Percentiles rank a stretch among this genome's conserved stretches.
Evolutionary conservation across 2,113 vertebrate genomes (phyloP).

Genomic region (Herpailurus yagouaroundi): DNA sequence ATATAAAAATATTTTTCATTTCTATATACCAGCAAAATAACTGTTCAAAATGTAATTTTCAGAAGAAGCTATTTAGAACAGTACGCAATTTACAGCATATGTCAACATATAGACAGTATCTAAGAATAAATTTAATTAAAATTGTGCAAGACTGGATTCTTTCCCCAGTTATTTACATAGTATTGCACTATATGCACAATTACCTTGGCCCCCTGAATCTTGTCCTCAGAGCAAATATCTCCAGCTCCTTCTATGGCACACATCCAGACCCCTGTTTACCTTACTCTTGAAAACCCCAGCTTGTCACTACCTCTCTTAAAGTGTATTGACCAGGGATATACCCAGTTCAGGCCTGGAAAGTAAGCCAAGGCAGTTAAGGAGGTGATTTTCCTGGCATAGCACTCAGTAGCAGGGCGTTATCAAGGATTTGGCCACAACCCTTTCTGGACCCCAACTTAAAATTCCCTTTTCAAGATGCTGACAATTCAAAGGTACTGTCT

Average conservation of each 20-base stretch:
- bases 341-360: neutral
- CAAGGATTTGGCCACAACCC: neutral
- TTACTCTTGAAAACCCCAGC: neutral
- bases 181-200: neutral
- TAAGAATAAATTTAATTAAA: constrained; percentile 39
- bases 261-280: neutral
- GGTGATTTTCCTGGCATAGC: neutral
- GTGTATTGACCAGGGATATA: too few relatives aligned
- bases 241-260: neutral
- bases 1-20: neutral
- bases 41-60: neutral
- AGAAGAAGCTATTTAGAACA: neutral
- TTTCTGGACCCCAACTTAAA: neutral
- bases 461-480: neutral
- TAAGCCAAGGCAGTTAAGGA: neutral
- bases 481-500: neutral
- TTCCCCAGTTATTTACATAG: neutral
- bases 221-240: neutral
- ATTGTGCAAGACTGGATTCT: neutral
- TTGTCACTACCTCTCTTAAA: neutral
- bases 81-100: neutral
- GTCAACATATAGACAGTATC: neutral
- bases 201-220: neutral
- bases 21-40: neutral
- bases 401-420: neutral